Conservation (phyloP, 1,140 invertebrate genomes). For the Diorhabda sublineata region DNA sequence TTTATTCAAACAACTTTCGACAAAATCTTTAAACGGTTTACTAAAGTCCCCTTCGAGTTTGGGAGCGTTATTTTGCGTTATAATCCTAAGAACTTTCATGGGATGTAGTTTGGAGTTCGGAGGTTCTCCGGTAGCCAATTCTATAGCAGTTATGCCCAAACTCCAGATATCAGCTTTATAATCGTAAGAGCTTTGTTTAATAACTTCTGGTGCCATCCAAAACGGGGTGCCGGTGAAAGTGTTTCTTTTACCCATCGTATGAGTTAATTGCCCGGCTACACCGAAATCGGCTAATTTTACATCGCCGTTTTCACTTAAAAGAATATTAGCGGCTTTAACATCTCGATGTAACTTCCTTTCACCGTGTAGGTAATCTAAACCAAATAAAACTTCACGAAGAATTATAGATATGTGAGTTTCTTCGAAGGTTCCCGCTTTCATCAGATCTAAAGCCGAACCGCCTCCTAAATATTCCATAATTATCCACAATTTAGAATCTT, state of each 20-base stretch:
- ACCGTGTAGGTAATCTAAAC: conserved; percentile 97
- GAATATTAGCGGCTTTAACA: conserved; percentile 99
- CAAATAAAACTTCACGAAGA: conserved; percentile 94
- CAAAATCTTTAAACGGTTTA: conserved; percentile 98
- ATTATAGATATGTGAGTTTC: conserved; percentile 99
- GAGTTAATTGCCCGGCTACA: conserved; percentile 95
- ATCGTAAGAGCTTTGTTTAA: conserved; percentile 98
- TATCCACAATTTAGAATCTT: conserved; percentile 99
- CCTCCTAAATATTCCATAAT: conserved; percentile 99
- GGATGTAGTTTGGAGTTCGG: conserved; percentile 98
- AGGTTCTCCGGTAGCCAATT: conserved; percentile 98
- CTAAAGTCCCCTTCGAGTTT: conserved; percentile 95
- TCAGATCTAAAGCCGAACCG: conserved; percentile 96
- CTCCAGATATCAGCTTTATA: conserved; percentile 99
- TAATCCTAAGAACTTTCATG: conserved; percentile 98
- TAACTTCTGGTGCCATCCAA: conserved; percentile 99
- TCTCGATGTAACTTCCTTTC: conserved; percentile 97
- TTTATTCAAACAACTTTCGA: conserved; percentile 98
- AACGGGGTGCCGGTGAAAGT: conserved; percentile 99
- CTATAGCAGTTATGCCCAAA: conserved; percentile 97
- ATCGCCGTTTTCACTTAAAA: conserved; percentile 97
- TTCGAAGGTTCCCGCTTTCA: conserved; percentile 98
- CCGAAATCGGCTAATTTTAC: conserved; percentile 96
- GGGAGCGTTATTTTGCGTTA: conserved; percentile 99
- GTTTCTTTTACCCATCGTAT: conserved; percentile 98